Evolutionary conservation across 2,797 vertebrate species (phyloP), one percentile per base, ranked within the genome.

Genomic region (Gouania willdenowi): DNA sequence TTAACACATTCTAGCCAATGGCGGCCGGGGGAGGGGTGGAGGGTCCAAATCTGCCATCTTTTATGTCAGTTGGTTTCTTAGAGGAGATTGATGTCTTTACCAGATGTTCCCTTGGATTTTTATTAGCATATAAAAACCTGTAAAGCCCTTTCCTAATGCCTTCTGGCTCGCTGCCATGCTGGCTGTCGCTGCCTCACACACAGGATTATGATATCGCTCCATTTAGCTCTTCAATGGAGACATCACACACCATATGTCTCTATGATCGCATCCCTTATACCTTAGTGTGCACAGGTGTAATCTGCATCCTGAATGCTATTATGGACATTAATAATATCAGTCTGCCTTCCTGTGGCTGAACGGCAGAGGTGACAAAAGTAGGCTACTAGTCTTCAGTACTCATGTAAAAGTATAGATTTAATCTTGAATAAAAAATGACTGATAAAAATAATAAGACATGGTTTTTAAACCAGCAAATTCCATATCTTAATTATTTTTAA

Each of bases 31-130:
- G 21, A 10, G 26, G 6, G 15, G 30, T 18, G 38, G 49, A 16
- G 18, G 22, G 22, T 19, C 26, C 27, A n/a, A 29, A 36, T 53
- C 55, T 64, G 70, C 54, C 62, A 75, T 71, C 58, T 77, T 83
- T 79, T 59, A 75, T 71, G 73, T 71, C 69, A 41, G 38, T 37
- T 37, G 64, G 66, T 73, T 66, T 66, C 69, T 76, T 68, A 60
- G 70, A 77, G 71, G 64, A 71, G 66, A 71, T 55, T 43, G 42
- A 79, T 81, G 66, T 61, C 63, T 80, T 77, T 61, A 75, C 63
- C 81, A 85, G 79, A 84, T 85, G 83, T 75, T 77, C 57, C 44
- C 61, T 63, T 69, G 57, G 77, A 40, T 71, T 81, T 84, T 79
- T 79, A 78, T 79, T 79, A 75, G 65, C 54, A 55, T 63, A 64